Evolutionary conservation across 1,140 invertebrate genomes (phyloP).

Genomic region (Ridgeia piscesae): DNA sequence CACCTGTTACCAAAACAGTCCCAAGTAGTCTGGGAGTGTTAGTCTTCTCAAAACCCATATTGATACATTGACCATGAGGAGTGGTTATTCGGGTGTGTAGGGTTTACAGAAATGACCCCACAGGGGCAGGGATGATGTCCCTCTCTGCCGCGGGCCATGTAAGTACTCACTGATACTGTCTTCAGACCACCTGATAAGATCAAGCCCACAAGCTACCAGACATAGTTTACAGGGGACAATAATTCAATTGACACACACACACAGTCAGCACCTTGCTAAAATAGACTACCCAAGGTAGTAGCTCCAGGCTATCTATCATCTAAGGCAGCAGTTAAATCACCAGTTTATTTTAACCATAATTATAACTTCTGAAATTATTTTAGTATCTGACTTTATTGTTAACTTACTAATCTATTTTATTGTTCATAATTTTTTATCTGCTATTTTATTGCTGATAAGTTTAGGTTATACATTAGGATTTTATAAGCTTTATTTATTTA

Average conservation of each 20-base stretch:
- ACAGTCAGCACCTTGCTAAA: constrained; percentile 45
- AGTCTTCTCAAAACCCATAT: background rate
- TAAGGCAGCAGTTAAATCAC: too few species aligned
- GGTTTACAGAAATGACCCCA: background rate
- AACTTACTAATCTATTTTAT: too few species aligned
- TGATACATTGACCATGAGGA: background rate
- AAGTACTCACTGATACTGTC: constrained; percentile 35
- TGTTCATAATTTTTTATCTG: too few species aligned
- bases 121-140: background rate
- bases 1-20: background rate
- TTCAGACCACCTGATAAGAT: constrained; percentile 14
- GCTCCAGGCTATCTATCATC: background rate
- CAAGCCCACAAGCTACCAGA: background rate
- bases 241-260: background rate
- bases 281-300: constrained; percentile 5
- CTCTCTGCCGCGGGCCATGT: background rate
- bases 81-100: too few species aligned
- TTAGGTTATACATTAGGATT: too few species aligned
- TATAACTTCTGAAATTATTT: too few species aligned
- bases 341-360: too few species aligned
- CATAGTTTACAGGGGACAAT: background rate
- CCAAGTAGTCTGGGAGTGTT: background rate
- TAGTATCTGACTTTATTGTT: too few species aligned
- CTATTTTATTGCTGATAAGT: too few species aligned
- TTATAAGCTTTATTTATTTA: too few species aligned